A percentile compares a stretch with the other conserved stretches of the same genome.
These are phyloP conservation scores for Oxyteleia sp. DNA, from an alignment of 2,888 invertebrate genomes.

Conservation along the genomic window DNA sequence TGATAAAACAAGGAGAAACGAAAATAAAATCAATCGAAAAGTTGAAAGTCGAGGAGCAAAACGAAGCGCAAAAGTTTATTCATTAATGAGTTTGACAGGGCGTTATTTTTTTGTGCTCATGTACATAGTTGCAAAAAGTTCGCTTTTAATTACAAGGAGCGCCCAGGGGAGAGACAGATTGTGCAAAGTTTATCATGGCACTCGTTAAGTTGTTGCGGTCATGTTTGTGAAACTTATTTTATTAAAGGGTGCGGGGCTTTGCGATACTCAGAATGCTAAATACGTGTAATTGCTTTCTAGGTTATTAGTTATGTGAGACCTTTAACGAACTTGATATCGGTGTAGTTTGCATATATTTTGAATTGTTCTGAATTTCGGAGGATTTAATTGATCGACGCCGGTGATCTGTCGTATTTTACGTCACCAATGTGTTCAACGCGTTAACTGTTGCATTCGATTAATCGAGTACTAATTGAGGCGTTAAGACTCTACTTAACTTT, in stretches of 20 bases:
- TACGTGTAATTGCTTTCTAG: constrained; percentile 31
- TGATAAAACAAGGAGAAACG: too few species aligned
- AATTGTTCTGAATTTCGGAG: constrained; percentile 35
- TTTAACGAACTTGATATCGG: constrained; percentile 47
- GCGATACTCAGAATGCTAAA: constrained; percentile 18
- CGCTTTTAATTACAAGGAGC: too few species aligned
- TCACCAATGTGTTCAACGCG: neutral
- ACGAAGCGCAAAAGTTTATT: too few species aligned
- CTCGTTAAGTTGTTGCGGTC: constrained; percentile 47
- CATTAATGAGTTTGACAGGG: too few species aligned
- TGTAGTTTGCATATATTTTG: constrained; percentile 39
- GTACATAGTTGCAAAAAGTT: too few species aligned
- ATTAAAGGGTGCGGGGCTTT: constrained; percentile 23
- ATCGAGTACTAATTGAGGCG: neutral
- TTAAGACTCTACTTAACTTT: too few species aligned
- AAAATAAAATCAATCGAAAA: too few species aligned
- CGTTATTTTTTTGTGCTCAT: too few species aligned
- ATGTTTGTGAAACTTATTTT: constrained; percentile 50
- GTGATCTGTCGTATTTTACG: neutral
- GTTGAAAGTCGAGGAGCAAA: too few species aligned
- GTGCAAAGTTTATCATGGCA: constrained; percentile 49
- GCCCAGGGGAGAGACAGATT: constrained; percentile 41
- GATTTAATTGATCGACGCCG: constrained; percentile 30
- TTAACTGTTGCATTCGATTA: constrained; percentile 13
- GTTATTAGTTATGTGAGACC: constrained; percentile 49